These are phyloP conservation scores for Drosophila helvetica DNA, from an alignment of 2,888 invertebrate species.

Conservation along the genomic window DNA sequence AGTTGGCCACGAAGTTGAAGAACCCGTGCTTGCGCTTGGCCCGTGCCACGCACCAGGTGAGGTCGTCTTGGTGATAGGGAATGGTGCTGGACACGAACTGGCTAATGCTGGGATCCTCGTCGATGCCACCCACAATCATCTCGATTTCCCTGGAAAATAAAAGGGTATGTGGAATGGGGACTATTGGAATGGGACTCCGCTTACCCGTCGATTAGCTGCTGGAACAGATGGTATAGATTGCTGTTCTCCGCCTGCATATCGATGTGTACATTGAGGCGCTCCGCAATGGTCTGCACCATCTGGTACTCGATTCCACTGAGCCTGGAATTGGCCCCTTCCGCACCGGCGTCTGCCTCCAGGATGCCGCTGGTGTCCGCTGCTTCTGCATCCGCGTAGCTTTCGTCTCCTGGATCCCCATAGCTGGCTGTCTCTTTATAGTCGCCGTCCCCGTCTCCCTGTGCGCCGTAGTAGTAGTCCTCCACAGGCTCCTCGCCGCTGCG, in stretches of 20 bases:
- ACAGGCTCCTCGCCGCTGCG: constrained; percentile 24
- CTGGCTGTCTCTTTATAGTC: constrained; percentile 20
- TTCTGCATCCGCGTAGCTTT: constrained; percentile 21
- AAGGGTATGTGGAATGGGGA: not conserved
- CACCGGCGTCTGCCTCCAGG: not conserved
- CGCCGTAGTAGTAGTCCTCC: constrained; percentile 35
- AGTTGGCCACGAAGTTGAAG: constrained; percentile 78
- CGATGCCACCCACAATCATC: constrained; percentile 82
- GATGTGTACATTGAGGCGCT: constrained; percentile 77
- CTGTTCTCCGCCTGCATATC: constrained; percentile 74
- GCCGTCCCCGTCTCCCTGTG: constrained; percentile 1
- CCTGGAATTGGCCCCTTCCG: constrained; percentile 16
- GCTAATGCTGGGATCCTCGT: constrained; percentile 81
- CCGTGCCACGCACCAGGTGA: constrained; percentile 83
- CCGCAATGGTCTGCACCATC: constrained; percentile 79
- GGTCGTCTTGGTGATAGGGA: constrained; percentile 83
- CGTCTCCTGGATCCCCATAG: constrained; percentile 43
- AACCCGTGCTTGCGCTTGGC: constrained; percentile 75
- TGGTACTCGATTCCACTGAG: constrained; percentile 81
- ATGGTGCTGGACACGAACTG: constrained; percentile 79
- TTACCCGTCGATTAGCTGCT: constrained; percentile 81
- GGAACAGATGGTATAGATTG: constrained; percentile 79
- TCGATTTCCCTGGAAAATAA: constrained; percentile 72
- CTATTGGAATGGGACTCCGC: not conserved
- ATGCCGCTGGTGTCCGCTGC: not conserved